Base-by-base conservation (phyloP, 2,888 invertebrate species). In the Dysmachus trigonus region DNA sequence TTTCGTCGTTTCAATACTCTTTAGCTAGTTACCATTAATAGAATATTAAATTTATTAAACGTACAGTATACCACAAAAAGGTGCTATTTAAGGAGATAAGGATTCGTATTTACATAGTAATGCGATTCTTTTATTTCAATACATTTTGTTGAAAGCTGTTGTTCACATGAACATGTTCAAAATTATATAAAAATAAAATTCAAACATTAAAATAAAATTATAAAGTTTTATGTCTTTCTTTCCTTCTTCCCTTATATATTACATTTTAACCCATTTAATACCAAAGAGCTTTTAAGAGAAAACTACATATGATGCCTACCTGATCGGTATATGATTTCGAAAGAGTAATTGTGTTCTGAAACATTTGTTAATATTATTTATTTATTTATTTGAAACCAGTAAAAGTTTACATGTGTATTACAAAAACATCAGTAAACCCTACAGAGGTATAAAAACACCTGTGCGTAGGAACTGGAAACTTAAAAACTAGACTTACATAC, bases 21-120 rank as follows among this genome's bases (percentile, higher is more conserved):
- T 74, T 86, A 86, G 85, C 86, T 87, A 87, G 87, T 87, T 87
- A 87, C 87, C 87, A 87, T 87, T 86, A 71, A 72, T 83, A 83
- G 83, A 53, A 82, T 72, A 38, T 83, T 71, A 72, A 72, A 41
- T 62, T 82, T 41, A 47, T 83, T 83, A 83, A 83, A 72, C 74
- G 47, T 74, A 87, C 81, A 72, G 85, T 85, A 85, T 86, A 85
- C 84, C 85, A 87, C 53, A 85, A 53, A 51, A 87, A 72, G 87
- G 87, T 87, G 87, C 87, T 87, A 87, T 85, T 86, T 87, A 72
- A 83, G 71, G 41, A 71, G 72, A 72, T 83, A 72, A 41, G 38
- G 38, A 13, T 51, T 72, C 83, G 71, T 38, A 15, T 81, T 35
- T 71, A 72, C 33, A 33, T 83, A 27, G 27, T 72, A 41, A 71